These are phyloP conservation scores for Gnathonemus echidnorhynchus DNA, from an alignment of 2,113 vertebrate species.

Conservation along the genomic window DNA sequence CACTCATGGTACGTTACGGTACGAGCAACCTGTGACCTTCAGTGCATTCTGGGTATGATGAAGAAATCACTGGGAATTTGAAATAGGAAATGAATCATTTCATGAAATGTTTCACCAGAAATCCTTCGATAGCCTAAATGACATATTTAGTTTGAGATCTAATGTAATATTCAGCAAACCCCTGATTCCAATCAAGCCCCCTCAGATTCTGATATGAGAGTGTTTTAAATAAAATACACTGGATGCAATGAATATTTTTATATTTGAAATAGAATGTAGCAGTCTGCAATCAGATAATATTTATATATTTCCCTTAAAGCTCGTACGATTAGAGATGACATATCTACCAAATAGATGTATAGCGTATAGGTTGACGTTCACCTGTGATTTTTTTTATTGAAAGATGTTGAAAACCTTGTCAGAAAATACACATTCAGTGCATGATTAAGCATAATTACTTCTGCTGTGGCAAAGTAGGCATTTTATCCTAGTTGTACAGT, in stretches of 20 bases:
- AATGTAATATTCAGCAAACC: neutral
- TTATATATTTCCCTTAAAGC: neutral
- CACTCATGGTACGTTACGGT: neutral
- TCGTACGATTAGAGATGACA: neutral
- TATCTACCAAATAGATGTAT: neutral
- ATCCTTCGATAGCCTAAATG: neutral
- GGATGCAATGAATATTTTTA: neutral
- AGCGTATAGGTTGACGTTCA: neutral
- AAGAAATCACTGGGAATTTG: neutral
- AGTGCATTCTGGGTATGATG: neutral
- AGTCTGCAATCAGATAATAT: neutral
- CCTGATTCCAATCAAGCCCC: neutral
- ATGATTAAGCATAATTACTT: neutral
- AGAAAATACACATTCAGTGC: neutral
- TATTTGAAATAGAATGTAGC: neutral
- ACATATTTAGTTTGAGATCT: neutral
- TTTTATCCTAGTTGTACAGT: neutral
- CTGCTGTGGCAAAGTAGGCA: neutral
- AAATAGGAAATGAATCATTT: neutral
- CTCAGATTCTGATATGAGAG: neutral
- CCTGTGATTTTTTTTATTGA: neutral
- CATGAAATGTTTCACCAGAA: neutral
- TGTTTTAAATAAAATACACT: neutral
- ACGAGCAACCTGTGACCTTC: neutral
- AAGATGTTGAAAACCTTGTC: neutral